Evolutionary conservation across 2,113 vertebrate species (phyloP).

Genomic region (Orthonyx spaldingii): DNA sequence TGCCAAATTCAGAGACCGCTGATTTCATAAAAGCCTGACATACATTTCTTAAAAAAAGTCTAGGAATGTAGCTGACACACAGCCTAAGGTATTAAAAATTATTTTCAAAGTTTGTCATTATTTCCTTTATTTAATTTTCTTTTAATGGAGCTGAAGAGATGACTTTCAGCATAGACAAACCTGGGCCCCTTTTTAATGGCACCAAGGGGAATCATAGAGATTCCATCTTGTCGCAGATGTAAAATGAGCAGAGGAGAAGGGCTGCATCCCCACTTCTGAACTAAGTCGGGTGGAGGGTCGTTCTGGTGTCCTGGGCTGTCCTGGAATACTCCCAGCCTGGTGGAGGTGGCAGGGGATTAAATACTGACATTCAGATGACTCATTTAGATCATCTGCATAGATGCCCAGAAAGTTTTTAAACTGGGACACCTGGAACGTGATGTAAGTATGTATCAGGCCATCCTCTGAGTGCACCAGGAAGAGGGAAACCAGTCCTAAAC

Average conservation of each 20-base stretch:
- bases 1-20: neutral
- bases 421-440: neutral
- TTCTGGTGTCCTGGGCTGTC: neutral
- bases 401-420: neutral
- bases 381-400: neutral
- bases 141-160: neutral
- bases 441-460: neutral
- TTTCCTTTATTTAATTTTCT: neutral
- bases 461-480: neutral
- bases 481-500: neutral
- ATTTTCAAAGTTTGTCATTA: neutral
- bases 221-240: neutral
- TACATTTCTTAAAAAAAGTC: neutral
- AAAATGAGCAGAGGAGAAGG: neutral
- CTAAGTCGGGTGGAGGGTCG: accelerated
- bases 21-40: neutral
- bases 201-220: neutral
- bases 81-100: neutral
- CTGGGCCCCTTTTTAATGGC: neutral
- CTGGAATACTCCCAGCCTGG: neutral
- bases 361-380: neutral
- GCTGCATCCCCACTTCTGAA: neutral
- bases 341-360: neutral
- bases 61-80: neutral
- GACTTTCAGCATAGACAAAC: neutral